Percentiles rank a stretch among this genome's conserved stretches.
phyloP scores from a whole-genome alignment of 2,113 vertebrate genomes.

The Ammodytes marinus region DNA sequence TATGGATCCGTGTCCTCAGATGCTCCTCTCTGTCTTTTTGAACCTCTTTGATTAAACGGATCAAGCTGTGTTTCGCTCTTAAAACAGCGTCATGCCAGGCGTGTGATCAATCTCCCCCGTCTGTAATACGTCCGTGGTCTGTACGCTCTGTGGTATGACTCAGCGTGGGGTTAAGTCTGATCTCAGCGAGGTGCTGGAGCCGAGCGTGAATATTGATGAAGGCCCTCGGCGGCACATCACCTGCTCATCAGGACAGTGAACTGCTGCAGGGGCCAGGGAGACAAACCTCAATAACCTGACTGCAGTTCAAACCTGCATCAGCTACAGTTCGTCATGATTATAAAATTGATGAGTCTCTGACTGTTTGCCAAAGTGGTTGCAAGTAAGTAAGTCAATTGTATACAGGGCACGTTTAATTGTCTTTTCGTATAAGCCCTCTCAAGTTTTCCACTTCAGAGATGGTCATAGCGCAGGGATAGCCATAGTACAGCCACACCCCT shows the following conservation, averaged over 20 bases:
- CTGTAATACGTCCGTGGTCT: constrained; percentile 14
- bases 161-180: constrained; percentile 55
- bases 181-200: constrained; percentile 58
- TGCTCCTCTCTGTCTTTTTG: constrained; percentile 43
- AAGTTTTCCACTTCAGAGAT: not conserved
- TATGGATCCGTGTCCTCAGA: constrained; percentile 20
- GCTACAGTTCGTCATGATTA: not conserved
- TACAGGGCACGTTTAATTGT: not conserved
- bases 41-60: constrained; percentile 46
- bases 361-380: not conserved
- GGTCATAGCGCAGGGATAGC: too few species aligned
- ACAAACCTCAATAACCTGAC: not conserved
- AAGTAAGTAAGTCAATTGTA: not conserved
- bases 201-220: constrained; percentile 62
- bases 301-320: not conserved
- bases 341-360: constrained; percentile 6
- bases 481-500: too few species aligned
- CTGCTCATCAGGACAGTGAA: constrained; percentile 50
- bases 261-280: constrained; percentile 19
- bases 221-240: constrained; percentile 31
- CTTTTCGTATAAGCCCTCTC: not conserved
- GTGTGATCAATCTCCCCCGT: constrained; percentile 60
- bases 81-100: constrained; percentile 40
- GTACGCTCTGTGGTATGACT: constrained; percentile 34
- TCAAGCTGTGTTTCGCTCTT: constrained; percentile 33